Base-by-base conservation (phyloP, 2,113 vertebrate species). In the Stercorarius parasiticus region DNA sequence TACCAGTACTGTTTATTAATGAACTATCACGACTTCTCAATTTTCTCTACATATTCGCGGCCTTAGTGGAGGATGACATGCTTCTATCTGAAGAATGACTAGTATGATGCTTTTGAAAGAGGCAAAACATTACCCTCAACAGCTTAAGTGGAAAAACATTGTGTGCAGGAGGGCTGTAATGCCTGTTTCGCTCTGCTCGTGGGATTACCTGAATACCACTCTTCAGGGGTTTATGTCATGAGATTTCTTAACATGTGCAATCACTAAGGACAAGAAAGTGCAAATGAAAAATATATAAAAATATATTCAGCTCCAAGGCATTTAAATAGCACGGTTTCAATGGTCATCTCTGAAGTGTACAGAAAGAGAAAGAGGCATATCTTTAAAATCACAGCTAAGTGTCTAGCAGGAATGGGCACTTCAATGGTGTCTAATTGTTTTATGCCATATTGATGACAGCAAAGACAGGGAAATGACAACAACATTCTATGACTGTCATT, bases 271-370 rank as follows among this genome's bases (percentile, higher is more conserved):
- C 20, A 64, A 76, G 80, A 95, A 83, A 92, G 64, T 72, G 45
- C 30, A 96, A 96, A 83, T 53, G 14, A 95, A 94, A 95, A 94
- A 79, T 79, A 86, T 40, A 91, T 93, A 95, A 94, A 95, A 94
- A 79, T 79, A 86, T 40, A 91, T 93, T 81, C 80, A 93, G 34
- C 49, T 85, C 6, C 2, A 2, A 95, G 74, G 52, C 55, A 96
- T 76, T 74, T 88, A 80, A 93, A 93, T 42, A 84, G 43, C 11
- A 96, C 25, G 89, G 58, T 74, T 88, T 94, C 67, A 91, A 45
- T 88, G 86, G 86, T 86, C 93, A 91, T 74, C 82, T 93, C 82
- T 87, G 47, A 84, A 81, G 76, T 59, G n/a, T 34, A 77, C 18
- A 56, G 56, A 49, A 95, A 65, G 8, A 91, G 62, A 40, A 64